phyloP scores from a whole-genome alignment of 1,140 invertebrate species.

The Aphaenogaster rudis region DNA sequence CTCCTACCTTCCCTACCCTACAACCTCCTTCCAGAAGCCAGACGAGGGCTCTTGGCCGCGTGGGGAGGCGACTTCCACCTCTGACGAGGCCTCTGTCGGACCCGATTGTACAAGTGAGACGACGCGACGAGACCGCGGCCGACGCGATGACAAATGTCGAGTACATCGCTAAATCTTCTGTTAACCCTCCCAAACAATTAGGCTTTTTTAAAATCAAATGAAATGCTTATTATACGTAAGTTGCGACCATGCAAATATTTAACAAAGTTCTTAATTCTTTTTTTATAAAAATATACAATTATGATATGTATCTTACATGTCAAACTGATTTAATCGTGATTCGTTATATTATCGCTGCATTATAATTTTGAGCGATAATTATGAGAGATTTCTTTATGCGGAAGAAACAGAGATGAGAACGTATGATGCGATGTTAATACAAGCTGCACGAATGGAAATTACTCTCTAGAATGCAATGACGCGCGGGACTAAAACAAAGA shows the following conservation, averaged over 20 bases:
- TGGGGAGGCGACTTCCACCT: conserved; percentile 61
- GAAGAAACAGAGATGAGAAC: not conserved
- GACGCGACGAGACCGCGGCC: conserved; percentile 34
- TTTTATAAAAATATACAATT: not conserved
- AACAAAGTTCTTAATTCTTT: not conserved
- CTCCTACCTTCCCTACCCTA: conserved; percentile 79
- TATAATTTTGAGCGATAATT: not conserved
- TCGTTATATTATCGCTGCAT: not conserved
- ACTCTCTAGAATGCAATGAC: conserved; percentile 61
- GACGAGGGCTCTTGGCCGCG: conserved; percentile 67
- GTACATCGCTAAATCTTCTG: conserved; percentile 11
- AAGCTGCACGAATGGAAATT: conserved; percentile 40
- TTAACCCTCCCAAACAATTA: not conserved
- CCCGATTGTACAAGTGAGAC: conserved; percentile 36
- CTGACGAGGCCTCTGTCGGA: conserved; percentile 21
- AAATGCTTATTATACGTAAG: not conserved
- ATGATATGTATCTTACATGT: not conserved
- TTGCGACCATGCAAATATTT: not conserved
- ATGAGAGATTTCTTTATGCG: not conserved
- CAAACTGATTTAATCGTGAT: not conserved
- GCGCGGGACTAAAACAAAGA: conserved; percentile 77
- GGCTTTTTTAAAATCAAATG: conserved; percentile 1
- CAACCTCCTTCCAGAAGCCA: conserved; percentile 80
- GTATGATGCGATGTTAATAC: not conserved
- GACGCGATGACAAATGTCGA: conserved; percentile 34